Evolutionary conservation across 92 coral and sea anemone genomes (phyloP), one percentile per base, ranked within the genome.

Genomic region (Heliopora coerulea): DNA sequence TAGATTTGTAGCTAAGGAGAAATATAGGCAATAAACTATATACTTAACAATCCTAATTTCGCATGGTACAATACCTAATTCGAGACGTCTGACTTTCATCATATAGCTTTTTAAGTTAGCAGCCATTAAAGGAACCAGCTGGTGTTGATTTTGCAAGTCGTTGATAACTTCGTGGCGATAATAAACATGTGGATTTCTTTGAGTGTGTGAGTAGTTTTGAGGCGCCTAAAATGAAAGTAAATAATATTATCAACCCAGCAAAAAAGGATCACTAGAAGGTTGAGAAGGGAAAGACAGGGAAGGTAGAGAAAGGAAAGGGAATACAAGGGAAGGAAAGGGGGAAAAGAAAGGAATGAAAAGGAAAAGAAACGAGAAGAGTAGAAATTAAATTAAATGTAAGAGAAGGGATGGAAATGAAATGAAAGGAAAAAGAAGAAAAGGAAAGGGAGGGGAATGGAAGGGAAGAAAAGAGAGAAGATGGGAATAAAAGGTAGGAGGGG

Each of bases 141-240:
- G 81, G 80, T 90, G 93, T 1, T 91, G 88, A 56, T 79, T 85
- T 69, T 93, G 98, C 40, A 93, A 84, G 50, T 91, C 89, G 44
- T 90, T 93, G 80, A 93, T 91, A 31, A 93, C 98, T 78, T 93
- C 98, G 68, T 93, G 98, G 25, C 98, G 87, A 74, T 93, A 93
- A 73, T 85, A 93, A 15, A 90, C 98, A 68, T 93, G 98, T 0
- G 98, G 98, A 77, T 90, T 93, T 61, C 96, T 86, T 73, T 93
- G 98, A 61, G 88, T 86, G 75, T 93, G 98, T 0, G 98, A 93
- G 72, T 93, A 93, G 83, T 93, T 93, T 68, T 93, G 98, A 61
- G 98, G 98, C 26, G 98, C 98, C 98, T 93, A 23, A 23, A 49
- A 73, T 34, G 11, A 56, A 46, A 46, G 2, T n/a, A 46, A 46